A percentile compares a stretch with the other conserved stretches of the same genome.
Evolutionary conservation across 2,797 vertebrate species (phyloP).

Genomic region (Odontamblyopus rebecca): DNA sequence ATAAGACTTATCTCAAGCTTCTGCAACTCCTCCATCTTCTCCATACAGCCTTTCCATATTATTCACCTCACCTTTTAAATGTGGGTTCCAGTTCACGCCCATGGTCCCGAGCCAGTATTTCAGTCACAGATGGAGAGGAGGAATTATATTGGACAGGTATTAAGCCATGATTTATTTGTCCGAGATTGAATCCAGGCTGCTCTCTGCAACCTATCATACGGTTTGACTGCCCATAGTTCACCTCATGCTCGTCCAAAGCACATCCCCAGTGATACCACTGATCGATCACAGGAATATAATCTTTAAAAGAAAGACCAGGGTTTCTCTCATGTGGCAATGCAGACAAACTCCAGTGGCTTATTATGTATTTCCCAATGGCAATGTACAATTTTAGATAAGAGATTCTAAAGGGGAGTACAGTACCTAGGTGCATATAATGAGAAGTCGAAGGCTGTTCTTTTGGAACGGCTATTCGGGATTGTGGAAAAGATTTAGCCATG

Average conservation of each 20-base stretch:
- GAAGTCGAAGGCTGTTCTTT: conserved; percentile 9
- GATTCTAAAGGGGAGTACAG: conserved; percentile 19
- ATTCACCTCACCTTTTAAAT: conserved; percentile 42
- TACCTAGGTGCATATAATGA: conserved; percentile 39
- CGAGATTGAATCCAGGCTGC: conserved; percentile 65
- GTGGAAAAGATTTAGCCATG: conserved; percentile 35
- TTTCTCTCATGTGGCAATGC: conserved; percentile 39
- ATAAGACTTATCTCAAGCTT: conserved; percentile 23
- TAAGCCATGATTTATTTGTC: conserved; percentile 71
- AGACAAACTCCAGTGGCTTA: conserved; percentile 41
- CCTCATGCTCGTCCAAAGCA: conserved; percentile 37
- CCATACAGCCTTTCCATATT: conserved; percentile 8
- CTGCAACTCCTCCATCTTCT: conserved; percentile 12
- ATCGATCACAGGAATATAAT: conserved; percentile 64
- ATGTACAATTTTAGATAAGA: conserved; percentile 27
- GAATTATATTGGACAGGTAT: conserved; percentile 68
- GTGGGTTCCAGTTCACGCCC: conserved; percentile 42
- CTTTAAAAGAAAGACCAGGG: conserved; percentile 55
- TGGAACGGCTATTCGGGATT: conserved; percentile 57
- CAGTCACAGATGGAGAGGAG: conserved; percentile 55
- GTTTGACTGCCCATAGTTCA: conserved; percentile 55
- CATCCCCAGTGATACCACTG: conserved; percentile 49
- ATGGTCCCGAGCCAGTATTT: conserved; percentile 39
- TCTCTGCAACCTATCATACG: conserved; percentile 54
- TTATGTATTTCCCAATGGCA: conserved; percentile 44